Evolutionary conservation across 2,797 vertebrate genomes (phyloP).

Genomic region (Lacerta bilineata): DNA sequence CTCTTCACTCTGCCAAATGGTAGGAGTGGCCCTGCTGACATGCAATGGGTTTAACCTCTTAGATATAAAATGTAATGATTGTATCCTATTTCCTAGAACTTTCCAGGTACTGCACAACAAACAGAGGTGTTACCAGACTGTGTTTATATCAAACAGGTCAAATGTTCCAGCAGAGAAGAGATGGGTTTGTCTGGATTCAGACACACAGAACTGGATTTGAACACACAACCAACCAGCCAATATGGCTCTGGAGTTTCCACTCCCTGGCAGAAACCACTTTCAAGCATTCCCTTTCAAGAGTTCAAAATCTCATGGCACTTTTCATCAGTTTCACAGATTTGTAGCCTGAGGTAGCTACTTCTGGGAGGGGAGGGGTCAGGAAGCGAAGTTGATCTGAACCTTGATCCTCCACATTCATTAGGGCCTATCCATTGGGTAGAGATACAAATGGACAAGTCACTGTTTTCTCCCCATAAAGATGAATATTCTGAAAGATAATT

Average conservation of each 20-base stretch:
- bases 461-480: background rate
- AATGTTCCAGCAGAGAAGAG: background rate
- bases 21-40: background rate
- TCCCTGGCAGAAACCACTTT: background rate
- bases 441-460: constrained; percentile 42
- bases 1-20: too few species aligned
- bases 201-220: background rate
- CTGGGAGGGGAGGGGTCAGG: background rate
- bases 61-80: background rate
- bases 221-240: background rate
- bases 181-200: background rate
- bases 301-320: background rate
- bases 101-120: background rate
- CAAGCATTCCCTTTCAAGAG: background rate
- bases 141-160: background rate
- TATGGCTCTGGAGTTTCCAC: background rate
- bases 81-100: background rate
- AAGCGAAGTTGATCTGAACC: background rate
- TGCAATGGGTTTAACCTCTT: background rate
- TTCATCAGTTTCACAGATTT: background rate
- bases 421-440: background rate
- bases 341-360: background rate
- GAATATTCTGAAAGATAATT: background rate
- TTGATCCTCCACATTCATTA: background rate
- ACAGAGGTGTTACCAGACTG: background rate